Percentiles rank a stretch among this genome's conserved stretches.
These are phyloP conservation scores for Verasper variegatus DNA, from an alignment of 2,113 vertebrate species.

Conservation along the genomic window DNA sequence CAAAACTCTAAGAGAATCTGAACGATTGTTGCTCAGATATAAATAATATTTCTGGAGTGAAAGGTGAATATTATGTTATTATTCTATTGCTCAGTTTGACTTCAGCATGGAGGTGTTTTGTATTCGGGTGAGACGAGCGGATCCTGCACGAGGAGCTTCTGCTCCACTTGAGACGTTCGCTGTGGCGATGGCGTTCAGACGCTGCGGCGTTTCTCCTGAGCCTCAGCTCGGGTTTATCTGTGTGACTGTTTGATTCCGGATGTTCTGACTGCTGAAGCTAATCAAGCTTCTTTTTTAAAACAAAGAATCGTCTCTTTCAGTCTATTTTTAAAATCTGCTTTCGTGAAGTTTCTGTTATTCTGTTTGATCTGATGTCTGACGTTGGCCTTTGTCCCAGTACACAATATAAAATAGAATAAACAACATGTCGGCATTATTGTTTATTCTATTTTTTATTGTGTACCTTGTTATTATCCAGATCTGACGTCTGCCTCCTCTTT, in stretches of 20 bases:
- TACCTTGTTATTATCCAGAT: not conserved
- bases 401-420: too few species aligned
- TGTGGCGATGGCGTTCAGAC: not conserved
- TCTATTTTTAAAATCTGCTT: not conserved
- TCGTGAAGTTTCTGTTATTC: too few species aligned
- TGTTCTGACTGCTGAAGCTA: not conserved
- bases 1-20: too few species aligned
- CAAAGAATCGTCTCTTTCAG: not conserved
- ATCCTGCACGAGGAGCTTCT: not conserved
- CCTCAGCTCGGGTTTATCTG: too few species aligned
- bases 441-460: conserved; percentile 5
- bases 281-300: not conserved
- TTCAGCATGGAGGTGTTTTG: not conserved
- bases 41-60: too few species aligned
- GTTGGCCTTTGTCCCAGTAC: too few species aligned
- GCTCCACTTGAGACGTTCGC: not conserved
- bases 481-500: not conserved
- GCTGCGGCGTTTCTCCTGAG: too few species aligned
- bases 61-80: too few species aligned
- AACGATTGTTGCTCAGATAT: too few species aligned
- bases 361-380: too few species aligned
- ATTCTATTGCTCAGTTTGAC: too few species aligned
- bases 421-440: not conserved
- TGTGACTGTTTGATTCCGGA: not conserved
- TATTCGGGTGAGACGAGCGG: not conserved